Evolutionary conservation across 2,888 invertebrate species (phyloP).

Genomic region (Smittia sp.): DNA sequence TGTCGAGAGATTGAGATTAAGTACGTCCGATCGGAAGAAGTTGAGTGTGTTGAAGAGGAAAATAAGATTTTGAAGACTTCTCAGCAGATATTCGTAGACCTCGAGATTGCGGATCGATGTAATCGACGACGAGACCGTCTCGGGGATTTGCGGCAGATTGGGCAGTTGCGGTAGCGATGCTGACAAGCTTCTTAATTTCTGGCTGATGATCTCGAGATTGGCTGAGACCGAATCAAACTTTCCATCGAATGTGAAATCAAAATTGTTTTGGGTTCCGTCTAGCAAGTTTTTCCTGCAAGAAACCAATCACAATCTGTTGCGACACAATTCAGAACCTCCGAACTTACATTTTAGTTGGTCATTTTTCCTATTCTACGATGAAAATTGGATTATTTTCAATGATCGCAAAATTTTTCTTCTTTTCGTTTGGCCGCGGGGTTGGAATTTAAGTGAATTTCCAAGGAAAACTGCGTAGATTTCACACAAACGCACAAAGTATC

Average conservation of each 20-base stretch:
- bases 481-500: not conserved
- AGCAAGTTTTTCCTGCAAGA: constrained; percentile 39
- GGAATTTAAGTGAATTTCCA: not conserved
- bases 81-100: constrained; percentile 30
- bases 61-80: constrained; percentile 8
- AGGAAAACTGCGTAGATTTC: not conserved
- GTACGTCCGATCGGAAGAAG: constrained; percentile 1
- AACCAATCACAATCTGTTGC: not conserved
- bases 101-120: not conserved
- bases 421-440: not conserved
- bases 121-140: not conserved
- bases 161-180: not conserved
- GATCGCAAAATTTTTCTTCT: not conserved
- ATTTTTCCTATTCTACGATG: not conserved
- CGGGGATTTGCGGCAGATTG: not conserved
- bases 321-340: not conserved
- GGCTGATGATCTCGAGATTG: not conserved
- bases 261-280: constrained; percentile 27
- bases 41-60: constrained; percentile 24
- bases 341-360: constrained; percentile 31
- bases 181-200: not conserved
- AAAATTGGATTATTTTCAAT: not conserved
- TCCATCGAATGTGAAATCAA: constrained; percentile 28
- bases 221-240: constrained; percentile 19
- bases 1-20: constrained; percentile 31